Evolutionary conservation across 1,140 invertebrate genomes (phyloP).

Genomic region (Meloidogyne chitwoodi): DNA sequence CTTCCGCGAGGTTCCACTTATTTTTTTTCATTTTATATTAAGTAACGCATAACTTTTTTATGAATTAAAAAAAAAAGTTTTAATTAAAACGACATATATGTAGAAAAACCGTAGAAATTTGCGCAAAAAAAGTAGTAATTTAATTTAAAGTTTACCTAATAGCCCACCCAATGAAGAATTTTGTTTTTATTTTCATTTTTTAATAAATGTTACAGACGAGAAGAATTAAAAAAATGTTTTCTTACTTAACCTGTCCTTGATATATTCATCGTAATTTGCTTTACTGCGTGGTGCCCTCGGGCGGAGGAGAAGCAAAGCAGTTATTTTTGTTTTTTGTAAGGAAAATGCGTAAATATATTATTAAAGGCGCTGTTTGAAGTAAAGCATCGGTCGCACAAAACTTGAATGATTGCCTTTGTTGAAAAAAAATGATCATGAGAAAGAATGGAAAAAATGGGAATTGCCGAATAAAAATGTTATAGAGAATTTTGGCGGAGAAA

Average conservation of each 20-base stretch:
- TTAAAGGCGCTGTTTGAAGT: background rate
- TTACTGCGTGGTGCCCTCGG: background rate
- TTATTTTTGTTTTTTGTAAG: background rate
- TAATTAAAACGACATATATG: no score
- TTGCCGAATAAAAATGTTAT: background rate
- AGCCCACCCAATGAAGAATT: no score
- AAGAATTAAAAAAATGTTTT: background rate
- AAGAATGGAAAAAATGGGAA: background rate
- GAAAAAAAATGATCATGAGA: background rate
- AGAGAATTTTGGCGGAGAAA: background rate
- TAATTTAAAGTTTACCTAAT: no score
- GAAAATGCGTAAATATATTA: background rate
- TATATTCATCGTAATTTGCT: background rate
- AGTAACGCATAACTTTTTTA: background rate
- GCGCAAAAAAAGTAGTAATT: no score
- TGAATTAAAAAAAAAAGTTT: background rate
- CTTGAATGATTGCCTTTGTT: background rate
- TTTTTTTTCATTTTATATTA: background rate
- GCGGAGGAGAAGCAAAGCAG: background rate
- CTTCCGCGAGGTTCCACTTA: background rate
- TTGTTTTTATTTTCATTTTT: background rate
- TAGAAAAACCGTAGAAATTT: no score
- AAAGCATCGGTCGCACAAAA: background rate
- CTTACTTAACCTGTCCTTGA: background rate
- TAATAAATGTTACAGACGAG: background rate